These are phyloP conservation scores for Cryptoprocta ferox DNA, from an alignment of 2,797 vertebrate species.

Conservation along the genomic window DNA sequence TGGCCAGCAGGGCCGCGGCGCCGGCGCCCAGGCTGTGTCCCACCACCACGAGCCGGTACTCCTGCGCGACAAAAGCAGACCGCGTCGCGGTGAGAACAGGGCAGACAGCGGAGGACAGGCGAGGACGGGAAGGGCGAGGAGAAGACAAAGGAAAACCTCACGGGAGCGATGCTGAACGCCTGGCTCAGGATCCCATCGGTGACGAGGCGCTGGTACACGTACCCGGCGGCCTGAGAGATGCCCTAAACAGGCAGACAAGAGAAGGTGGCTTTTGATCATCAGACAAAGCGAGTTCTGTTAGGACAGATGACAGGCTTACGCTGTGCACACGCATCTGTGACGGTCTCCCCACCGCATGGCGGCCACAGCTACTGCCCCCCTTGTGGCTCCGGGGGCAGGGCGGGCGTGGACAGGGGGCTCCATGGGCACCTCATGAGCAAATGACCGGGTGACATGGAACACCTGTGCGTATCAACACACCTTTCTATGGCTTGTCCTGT, in stretches of 20 bases:
- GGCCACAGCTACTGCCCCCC: rapidly evolving
- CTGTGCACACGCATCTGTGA: rapidly evolving
- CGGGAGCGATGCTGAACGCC: conserved; percentile 94
- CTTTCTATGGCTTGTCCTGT: neutral
- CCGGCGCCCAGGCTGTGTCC: conserved; percentile 98
- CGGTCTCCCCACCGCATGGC: rapidly evolving
- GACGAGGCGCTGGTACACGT: conserved; percentile 93
- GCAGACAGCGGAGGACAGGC: rapidly evolving
- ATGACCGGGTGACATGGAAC: neutral
- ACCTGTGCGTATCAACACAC: rapidly evolving
- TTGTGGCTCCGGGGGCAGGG: neutral
- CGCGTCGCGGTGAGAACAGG: neutral
- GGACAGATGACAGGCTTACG: rapidly evolving
- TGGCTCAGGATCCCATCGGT: conserved; percentile 97
- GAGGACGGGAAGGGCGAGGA: neutral
- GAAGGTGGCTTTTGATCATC: neutral
- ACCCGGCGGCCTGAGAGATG: conserved; percentile 94
- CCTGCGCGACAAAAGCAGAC: conserved; percentile 85
- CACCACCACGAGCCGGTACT: conserved; percentile 95
- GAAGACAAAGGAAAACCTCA: conserved; percentile 84
- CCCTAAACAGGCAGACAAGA: conserved; percentile 88
- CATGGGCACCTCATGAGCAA: rapidly evolving
- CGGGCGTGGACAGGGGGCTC: rapidly evolving
- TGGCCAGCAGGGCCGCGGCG: conserved; percentile 91
- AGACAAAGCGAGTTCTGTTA: neutral